phyloP scores from a whole-genome alignment of 2,888 invertebrate genomes.

The Hypena proboscidalis region DNA sequence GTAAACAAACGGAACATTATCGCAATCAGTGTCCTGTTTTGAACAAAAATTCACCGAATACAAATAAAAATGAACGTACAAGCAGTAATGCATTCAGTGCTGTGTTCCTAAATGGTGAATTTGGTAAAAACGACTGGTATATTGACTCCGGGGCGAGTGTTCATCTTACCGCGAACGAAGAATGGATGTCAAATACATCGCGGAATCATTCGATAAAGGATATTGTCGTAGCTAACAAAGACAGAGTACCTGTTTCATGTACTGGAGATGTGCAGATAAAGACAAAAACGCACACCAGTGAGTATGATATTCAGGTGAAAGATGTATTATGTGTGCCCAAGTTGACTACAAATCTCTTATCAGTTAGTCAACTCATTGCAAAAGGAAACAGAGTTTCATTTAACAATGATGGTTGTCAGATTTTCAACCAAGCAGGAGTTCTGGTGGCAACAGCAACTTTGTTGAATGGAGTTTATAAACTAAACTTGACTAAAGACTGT shows the following conservation, averaged over 20 bases:
- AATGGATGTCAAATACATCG: too few relatives aligned
- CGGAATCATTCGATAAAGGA: background rate
- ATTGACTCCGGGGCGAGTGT: conserved; percentile 1
- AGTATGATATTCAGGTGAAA: too few relatives aligned
- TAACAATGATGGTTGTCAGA: background rate
- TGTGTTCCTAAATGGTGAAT: conserved; percentile 1
- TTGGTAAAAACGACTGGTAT: conserved; percentile 1
- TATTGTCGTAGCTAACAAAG: background rate
- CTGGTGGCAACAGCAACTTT: too few relatives aligned
- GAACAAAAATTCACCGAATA: conserved; percentile 17
- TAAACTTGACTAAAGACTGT: too few relatives aligned
- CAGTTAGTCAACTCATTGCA: conserved; percentile 5
- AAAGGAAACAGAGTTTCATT: conserved; percentile 8
- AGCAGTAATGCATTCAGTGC: conserved; percentile 9
- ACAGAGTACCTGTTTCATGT: too few relatives aligned
- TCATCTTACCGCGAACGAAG: too few relatives aligned
- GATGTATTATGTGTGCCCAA: too few relatives aligned
- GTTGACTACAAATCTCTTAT: too few relatives aligned
- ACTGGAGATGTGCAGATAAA: too few relatives aligned
- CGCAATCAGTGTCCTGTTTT: conserved; percentile 3
- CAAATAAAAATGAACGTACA: conserved; percentile 16
- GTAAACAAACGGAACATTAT: background rate
- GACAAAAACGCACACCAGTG: too few relatives aligned
- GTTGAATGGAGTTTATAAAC: too few relatives aligned
- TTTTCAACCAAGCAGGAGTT: conserved; percentile 7